Conservation (phyloP, 2,888 invertebrate genomes). For the Hirtodrosophila trivittata region DNA sequence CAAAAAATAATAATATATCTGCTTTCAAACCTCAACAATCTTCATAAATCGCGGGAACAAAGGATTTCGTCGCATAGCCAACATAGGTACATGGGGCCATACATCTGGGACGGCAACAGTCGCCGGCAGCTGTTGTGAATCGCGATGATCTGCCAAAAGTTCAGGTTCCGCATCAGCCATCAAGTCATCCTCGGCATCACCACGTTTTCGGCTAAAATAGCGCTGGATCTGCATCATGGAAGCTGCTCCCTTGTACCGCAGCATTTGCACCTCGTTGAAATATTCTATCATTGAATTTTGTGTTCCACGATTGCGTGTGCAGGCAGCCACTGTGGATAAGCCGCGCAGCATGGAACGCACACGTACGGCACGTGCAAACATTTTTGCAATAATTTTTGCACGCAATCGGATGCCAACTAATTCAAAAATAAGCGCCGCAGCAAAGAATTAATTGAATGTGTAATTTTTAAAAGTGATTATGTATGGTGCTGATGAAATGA, state of each 20-base stretch:
- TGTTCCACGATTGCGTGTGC: constrained; percentile 34
- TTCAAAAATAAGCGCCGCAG: constrained; percentile 28
- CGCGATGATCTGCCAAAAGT: constrained; percentile 62
- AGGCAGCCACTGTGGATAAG: constrained; percentile 43
- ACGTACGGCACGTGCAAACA: constrained; percentile 63
- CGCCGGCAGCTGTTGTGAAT: constrained; percentile 87
- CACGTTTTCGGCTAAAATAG: constrained; percentile 56
- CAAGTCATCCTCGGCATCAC: constrained; percentile 54
- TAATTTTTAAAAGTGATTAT: constrained; percentile 62
- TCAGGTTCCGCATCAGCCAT: constrained; percentile 52
- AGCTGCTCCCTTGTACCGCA: constrained; percentile 34
- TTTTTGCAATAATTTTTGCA: constrained; percentile 22
- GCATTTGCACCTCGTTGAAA: constrained; percentile 37
- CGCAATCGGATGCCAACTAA: constrained; percentile 31
- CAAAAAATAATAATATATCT: neutral
- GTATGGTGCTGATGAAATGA: constrained; percentile 64
- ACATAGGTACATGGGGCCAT: constrained; percentile 97
- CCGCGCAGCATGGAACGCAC: constrained; percentile 58
- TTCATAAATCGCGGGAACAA: constrained; percentile 99
- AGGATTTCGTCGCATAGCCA: constrained; percentile 96
- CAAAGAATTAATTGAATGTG: constrained; percentile 36
- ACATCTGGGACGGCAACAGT: constrained; percentile 97
- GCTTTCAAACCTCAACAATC: constrained; percentile 91
- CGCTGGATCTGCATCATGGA: constrained; percentile 52
- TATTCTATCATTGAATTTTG: constrained; percentile 49